These are phyloP conservation scores for Ernsta delagoae DNA, from an alignment of 2,888 invertebrate species.

Conservation along the genomic window DNA sequence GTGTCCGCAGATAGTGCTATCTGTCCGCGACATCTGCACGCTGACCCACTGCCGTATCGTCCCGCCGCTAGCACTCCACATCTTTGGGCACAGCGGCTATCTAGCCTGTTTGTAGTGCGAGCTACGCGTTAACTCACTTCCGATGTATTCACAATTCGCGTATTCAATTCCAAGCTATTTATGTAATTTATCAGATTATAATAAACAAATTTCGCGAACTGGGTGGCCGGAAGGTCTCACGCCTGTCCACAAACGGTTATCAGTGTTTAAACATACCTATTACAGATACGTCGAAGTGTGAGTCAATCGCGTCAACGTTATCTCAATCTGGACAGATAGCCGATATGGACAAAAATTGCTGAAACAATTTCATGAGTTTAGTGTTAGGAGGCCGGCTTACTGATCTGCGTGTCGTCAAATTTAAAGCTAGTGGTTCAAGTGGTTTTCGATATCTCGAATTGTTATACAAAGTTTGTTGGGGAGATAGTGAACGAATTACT, in stretches of 20 bases:
- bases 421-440: neutral
- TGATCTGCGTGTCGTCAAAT: neutral
- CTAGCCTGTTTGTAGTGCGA: neutral
- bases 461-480: neutral
- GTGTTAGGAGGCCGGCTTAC: neutral
- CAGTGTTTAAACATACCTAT: constrained; percentile 12
- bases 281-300: constrained; percentile 19
- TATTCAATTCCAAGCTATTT: neutral
- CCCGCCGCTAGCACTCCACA: neutral
- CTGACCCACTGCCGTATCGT: constrained; percentile 16
- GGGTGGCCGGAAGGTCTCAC: neutral
- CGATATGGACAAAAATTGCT: constrained; percentile 16
- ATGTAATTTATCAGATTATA: neutral
- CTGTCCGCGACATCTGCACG: neutral
- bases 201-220: neutral
- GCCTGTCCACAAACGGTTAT: constrained; percentile 8
- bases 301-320: constrained; percentile 38
- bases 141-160: neutral
- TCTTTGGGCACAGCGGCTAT: neutral
- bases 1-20: neutral
- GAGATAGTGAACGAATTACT: neutral
- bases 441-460: neutral
- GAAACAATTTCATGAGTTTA: constrained; percentile 3
- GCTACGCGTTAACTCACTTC: neutral
- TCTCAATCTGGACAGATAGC: constrained; percentile 22